Evolutionary conservation across 2,113 vertebrate genomes (phyloP).

Genomic region (Maccullochella peelii): DNA sequence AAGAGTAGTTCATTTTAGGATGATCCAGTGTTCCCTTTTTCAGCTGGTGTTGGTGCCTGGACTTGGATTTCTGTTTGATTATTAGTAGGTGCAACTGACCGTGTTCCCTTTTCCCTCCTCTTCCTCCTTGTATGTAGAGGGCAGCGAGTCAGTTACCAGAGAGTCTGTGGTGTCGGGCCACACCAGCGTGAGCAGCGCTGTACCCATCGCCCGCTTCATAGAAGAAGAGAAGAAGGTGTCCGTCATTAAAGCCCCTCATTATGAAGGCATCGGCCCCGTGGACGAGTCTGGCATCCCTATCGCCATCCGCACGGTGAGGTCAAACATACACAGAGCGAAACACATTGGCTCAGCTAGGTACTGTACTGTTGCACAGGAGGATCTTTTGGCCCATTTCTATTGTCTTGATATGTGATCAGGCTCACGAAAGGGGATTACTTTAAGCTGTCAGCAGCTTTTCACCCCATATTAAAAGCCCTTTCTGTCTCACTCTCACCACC

Average conservation of each 20-base stretch:
- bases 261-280: conserved; percentile 94
- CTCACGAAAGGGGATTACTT: conserved; percentile 59
- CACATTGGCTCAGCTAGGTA: not conserved
- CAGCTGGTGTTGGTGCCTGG: not conserved
- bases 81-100: not conserved
- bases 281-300: conserved; percentile 96
- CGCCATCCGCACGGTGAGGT: conserved; percentile 95
- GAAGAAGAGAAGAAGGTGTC: conserved; percentile 96
- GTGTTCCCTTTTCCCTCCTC: not conserved
- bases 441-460: conserved; percentile 71
- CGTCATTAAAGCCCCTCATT: conserved; percentile 95
- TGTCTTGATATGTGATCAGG: conserved; percentile 60
- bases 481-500: conserved; percentile 16
- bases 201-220: conserved; percentile 93
- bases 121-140: conserved; percentile 63
- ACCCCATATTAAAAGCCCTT: conserved; percentile 39
- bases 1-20: not conserved
- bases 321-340: not conserved
- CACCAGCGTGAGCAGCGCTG: conserved; percentile 84
- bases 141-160: conserved; percentile 82
- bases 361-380: not conserved
- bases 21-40: not conserved
- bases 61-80: not conserved
- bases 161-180: conserved; percentile 86
- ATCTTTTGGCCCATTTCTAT: conserved; percentile 40